Percentiles rank a stretch among this genome's conserved stretches.
Evolutionary conservation across 2,888 invertebrate species (phyloP).

Genomic region (Scaptomyza parva): DNA sequence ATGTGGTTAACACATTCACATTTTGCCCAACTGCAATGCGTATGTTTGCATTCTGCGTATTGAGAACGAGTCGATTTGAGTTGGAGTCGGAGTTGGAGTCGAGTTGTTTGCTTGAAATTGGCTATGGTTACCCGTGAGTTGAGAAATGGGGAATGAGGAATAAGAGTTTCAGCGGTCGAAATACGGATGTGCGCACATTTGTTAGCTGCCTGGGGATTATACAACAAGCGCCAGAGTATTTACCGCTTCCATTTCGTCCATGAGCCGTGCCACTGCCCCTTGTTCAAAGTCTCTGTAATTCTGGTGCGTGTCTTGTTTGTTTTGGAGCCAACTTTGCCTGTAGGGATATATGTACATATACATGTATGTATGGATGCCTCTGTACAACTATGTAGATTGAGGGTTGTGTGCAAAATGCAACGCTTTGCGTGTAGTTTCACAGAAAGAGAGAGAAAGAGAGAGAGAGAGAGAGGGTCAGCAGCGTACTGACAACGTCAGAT

Average conservation of each 20-base stretch:
- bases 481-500: conserved; percentile 15
- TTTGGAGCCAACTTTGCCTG: conserved; percentile 44
- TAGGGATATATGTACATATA: conserved; percentile 16
- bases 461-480: not conserved
- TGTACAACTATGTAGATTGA: conserved; percentile 26
- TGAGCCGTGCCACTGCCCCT: not conserved
- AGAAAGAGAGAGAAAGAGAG: not conserved
- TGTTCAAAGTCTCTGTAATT: not conserved
- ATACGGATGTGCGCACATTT: conserved; percentile 73
- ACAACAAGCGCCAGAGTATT: conserved; percentile 66
- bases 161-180: conserved; percentile 45
- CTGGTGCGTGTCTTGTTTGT: conserved; percentile 43
- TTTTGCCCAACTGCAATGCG: conserved; percentile 70
- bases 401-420: conserved; percentile 58
- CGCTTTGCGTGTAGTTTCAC: conserved; percentile 47
- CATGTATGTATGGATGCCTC: not conserved
- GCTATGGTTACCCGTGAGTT: not conserved
- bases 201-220: conserved; percentile 75
- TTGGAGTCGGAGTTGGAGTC: conserved; percentile 15
- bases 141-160: not conserved
- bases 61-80: conserved; percentile 1
- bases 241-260: conserved; percentile 48
- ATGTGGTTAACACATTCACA: conserved; percentile 64
- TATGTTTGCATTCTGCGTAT: conserved; percentile 69
- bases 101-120: conserved; percentile 36